These are phyloP conservation scores for Athalia rosae DNA, from an alignment of 2,888 invertebrate species.

Conservation along the genomic window DNA sequence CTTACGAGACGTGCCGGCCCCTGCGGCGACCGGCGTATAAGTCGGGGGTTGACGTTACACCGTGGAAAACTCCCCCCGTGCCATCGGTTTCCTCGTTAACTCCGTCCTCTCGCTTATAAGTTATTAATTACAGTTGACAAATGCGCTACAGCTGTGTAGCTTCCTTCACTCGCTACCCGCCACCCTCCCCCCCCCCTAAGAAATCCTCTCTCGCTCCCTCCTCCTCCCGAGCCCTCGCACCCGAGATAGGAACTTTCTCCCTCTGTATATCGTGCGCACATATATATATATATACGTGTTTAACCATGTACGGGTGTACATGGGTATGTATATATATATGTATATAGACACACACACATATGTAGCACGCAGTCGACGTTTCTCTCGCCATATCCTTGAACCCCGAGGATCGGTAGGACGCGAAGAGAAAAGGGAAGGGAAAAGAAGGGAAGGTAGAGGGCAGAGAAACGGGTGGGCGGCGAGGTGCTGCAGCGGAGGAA, in stretches of 20 bases:
- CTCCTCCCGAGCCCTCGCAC: conserved; percentile 24
- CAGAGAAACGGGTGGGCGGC: conserved; percentile 42
- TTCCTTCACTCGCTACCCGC: conserved; percentile 49
- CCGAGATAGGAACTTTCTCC: not conserved
- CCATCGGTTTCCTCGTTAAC: conserved; percentile 54
- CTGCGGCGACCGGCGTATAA: not conserved
- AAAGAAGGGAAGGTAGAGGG: conserved; percentile 43
- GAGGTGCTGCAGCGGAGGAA: conserved; percentile 9
- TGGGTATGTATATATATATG: too few species aligned
- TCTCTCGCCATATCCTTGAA: conserved; percentile 43
- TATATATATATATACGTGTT: too few species aligned
- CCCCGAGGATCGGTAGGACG: conserved; percentile 45
- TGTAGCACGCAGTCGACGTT: not conserved
- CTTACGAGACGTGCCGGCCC: conserved; percentile 26
- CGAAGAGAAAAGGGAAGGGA: conserved; percentile 45
- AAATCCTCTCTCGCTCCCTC: conserved; percentile 45
- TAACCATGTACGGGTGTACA: too few species aligned
- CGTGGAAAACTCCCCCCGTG: conserved; percentile 16
- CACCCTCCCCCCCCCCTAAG: conserved; percentile 27
- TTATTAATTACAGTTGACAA: conserved; percentile 44
- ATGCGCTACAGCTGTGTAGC: conserved; percentile 62
- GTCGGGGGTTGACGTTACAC: too few species aligned
- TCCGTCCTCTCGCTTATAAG: conserved; percentile 33
- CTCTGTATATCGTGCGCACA: too few species aligned
- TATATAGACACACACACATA: too few species aligned